Evolutionary conservation across 2,797 vertebrate genomes (phyloP).

Genomic region (Urocyon cinereoargenteus): DNA sequence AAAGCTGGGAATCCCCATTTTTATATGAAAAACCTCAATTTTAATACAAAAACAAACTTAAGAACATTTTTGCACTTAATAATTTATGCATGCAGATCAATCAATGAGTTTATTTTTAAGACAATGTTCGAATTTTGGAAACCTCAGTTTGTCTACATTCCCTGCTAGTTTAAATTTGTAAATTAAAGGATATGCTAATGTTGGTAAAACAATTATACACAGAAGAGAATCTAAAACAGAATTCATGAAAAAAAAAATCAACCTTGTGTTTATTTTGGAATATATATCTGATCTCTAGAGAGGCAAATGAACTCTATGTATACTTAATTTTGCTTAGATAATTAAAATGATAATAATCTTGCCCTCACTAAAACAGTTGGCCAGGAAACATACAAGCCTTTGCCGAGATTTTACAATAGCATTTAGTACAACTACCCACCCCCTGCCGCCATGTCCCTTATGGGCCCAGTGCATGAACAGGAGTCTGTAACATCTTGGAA

Average conservation of each 20-base stretch:
- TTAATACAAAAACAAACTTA: neutral
- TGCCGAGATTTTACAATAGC: neutral
- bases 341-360: neutral
- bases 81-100: neutral
- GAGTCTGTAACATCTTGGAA: neutral
- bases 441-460: neutral
- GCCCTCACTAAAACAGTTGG: neutral
- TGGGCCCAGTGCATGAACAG: neutral
- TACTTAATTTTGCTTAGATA: neutral
- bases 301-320: neutral
- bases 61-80: neutral
- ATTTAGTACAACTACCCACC: neutral
- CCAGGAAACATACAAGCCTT: neutral
- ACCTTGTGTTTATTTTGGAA: neutral
- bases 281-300: neutral
- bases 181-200: neutral
- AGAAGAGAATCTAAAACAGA: neutral
- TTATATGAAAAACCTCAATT: neutral
- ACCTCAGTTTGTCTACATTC: neutral
- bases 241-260: neutral
- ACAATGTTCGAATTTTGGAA: conserved; percentile 36
- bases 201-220: neutral
- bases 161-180: neutral
- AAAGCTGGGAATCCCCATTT: neutral
- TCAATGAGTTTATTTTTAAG: neutral